phyloP scores from a whole-genome alignment of 2,113 vertebrate species.

The Ctenomys sociabilis region DNA sequence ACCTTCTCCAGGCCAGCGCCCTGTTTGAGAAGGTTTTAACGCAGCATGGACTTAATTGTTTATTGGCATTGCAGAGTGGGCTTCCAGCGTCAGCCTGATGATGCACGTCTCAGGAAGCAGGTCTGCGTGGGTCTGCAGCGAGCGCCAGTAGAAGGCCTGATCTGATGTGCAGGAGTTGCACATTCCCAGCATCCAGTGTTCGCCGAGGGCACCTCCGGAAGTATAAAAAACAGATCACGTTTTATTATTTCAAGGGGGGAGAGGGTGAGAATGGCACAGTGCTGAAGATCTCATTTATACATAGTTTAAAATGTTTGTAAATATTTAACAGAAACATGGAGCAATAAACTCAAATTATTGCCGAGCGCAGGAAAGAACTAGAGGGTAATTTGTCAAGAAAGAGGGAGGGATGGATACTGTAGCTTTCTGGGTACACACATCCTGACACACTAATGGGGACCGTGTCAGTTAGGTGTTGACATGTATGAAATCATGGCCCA shows the following conservation, averaged over 20 bases:
- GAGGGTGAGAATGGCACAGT: constrained; percentile 17
- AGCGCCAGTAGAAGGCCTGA: background rate
- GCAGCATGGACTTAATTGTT: constrained; percentile 9
- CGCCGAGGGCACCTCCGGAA: background rate
- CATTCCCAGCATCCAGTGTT: background rate
- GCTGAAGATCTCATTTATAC: constrained; percentile 55
- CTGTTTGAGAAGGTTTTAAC: constrained; percentile 40
- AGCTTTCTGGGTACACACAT: constrained; percentile 61
- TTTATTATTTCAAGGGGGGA: constrained; percentile 18
- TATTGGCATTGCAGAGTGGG: background rate
- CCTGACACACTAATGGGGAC: constrained; percentile 76
- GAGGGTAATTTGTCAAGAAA: constrained; percentile 21
- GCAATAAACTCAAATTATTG: constrained; percentile 75
- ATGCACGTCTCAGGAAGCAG: background rate
- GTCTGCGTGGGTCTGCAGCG: background rate
- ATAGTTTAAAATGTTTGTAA: constrained; percentile 72
- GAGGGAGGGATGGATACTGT: constrained; percentile 42
- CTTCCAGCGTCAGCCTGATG: constrained; percentile 23
- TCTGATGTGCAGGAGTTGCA: background rate
- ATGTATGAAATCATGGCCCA: constrained; percentile 73
- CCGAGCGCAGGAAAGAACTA: constrained; percentile 49
- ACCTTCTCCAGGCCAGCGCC: background rate
- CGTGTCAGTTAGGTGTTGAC: constrained; percentile 79
- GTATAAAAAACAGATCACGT: constrained; percentile 76
- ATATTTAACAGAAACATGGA: constrained; percentile 76